Evolutionary conservation across 2,888 invertebrate genomes (phyloP), one percentile per base, ranked within the genome.

Genomic region (Pimpla rufipes): DNA sequence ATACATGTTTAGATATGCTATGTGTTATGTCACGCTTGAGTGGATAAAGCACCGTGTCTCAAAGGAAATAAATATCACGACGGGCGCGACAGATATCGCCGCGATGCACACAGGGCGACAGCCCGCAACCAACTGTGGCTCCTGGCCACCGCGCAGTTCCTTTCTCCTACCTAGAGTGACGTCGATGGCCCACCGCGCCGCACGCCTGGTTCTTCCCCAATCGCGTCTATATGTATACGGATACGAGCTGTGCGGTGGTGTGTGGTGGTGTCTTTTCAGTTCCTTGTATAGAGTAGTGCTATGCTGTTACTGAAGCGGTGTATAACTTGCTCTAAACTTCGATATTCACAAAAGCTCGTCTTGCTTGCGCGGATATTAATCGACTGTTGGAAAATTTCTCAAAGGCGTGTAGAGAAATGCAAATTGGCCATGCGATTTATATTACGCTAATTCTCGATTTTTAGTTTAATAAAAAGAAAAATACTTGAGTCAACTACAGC

Each of bases 121-220:
- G 90, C 89, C 88, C 91, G 90, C 91, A 91, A 91, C 91, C 91
- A 91, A 91, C 91, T 91, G 91, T 91, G 90, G 91, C 90, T 91
- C 90, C 85, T 84, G 78, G 86, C 86, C 88, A 85, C 88, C 86
- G 83, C 81, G 87, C 85, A 87, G 88, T 87, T 87, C 78, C 79
- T 55, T 81, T 78, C 83, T 87, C 83, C 83, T 81, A 81, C 85
- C 85, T 80, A 45, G 64, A 47, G 74, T 67, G 66, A 77, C 84
- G 84, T 76, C 81, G 66, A 84, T 84, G 81, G 83, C 73, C 81
- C 79, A 83, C 74, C 66, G 64, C 83, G 83, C 83, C 83, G 80
- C 83, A 74, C 77, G 68, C 68, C 40, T 52, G 67, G 77, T 73
- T 73, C 73, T 77, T 77, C 73, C 76, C 45, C 71, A 62, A 55